Evolutionary conservation across 2,888 invertebrate species (phyloP), one percentile per base, ranked within the genome.

Genomic region (Ectemnius lituratus): DNA sequence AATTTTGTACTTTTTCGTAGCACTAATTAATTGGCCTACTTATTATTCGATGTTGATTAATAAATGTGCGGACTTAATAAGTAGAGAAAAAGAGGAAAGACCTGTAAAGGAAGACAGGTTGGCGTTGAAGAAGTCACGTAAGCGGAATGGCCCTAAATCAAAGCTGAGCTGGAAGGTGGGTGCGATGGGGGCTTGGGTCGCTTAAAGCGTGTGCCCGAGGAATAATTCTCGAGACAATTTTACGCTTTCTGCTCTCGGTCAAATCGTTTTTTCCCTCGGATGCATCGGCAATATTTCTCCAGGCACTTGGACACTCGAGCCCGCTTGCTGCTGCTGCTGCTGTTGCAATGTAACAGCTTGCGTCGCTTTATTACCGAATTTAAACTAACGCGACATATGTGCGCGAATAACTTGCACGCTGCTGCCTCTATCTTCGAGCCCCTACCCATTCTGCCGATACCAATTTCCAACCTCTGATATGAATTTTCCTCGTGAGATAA

Each of bases 81-180:
- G 23, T 23, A 23, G 23, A 23, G 23, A 23, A 23, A 23, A 23
- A 3, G 23, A 23, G 23, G 23, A 23, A 23, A 23, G 2, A 3
- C 3, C 3, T 23, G 23, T 23, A 2, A 23, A 23, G 23, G 3
- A 23, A 23, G 23, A 3, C 3, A 23, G 37, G 37, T 37, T 37
- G 37, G 37, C 11, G 5, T 37, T 37, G 37, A 11, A 37, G 8
- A 37, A 37, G 52, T 52, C 52, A 52, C 52, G 52, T 52, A 52
- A 23, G 47, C n/a, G 52, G 71, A 60, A 52, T 62, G 62, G 49
- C 45, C 71, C 46, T 72, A 68, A 62, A 18, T 59, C 66, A 18
- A 60, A 18, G 5, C 20, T 27, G n/a, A 23, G 23, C 23, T 2
- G 23, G 23, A 23, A 2, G 23, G 23, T 23, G 2, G 23, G 23